Evolutionary conservation across 2,797 vertebrate genomes (phyloP).

Genomic region (Silurus aristotelis): DNA sequence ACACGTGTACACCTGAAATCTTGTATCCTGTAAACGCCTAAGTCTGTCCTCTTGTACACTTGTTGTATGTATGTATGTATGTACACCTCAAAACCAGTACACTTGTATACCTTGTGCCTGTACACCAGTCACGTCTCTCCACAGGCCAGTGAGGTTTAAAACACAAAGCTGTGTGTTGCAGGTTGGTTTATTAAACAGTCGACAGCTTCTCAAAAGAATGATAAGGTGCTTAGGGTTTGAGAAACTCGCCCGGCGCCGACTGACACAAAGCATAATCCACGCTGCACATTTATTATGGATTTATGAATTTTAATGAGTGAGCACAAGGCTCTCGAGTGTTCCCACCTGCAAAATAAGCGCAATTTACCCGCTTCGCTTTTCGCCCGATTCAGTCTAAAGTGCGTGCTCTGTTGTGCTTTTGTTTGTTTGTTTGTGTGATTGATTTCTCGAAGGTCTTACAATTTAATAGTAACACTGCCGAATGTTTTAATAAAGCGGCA

Average conservation of each 20-base stretch:
- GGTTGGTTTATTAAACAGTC: constrained; percentile 37
- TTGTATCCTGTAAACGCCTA: no score
- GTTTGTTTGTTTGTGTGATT: background rate
- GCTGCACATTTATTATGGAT: constrained; percentile 52
- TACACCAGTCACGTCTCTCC: constrained; percentile 53
- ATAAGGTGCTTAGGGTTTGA: constrained; percentile 43
- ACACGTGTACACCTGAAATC: no score
- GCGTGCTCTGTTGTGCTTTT: background rate
- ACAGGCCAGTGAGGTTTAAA: constrained; percentile 32
- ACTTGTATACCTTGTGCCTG: constrained; percentile 38
- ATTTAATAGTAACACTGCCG: constrained; percentile 16
- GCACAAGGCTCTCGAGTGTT: constrained; percentile 46
- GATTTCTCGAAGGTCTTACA: constrained; percentile 47
- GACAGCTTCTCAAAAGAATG: constrained; percentile 43
- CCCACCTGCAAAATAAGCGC: constrained; percentile 50
- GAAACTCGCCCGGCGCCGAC: constrained; percentile 31
- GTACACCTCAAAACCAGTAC: no score
- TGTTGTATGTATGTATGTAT: no score
- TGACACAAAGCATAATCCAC: constrained; percentile 52
- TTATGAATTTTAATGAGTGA: constrained; percentile 48
- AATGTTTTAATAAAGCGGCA: constrained; percentile 43
- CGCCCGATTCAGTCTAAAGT: constrained; percentile 48
- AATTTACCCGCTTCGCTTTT: constrained; percentile 51
- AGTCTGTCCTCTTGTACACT: no score
- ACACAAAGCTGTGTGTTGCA: constrained; percentile 20